Conservation (phyloP, 2,888 invertebrate genomes). For the Ellobium chinense region DNA sequence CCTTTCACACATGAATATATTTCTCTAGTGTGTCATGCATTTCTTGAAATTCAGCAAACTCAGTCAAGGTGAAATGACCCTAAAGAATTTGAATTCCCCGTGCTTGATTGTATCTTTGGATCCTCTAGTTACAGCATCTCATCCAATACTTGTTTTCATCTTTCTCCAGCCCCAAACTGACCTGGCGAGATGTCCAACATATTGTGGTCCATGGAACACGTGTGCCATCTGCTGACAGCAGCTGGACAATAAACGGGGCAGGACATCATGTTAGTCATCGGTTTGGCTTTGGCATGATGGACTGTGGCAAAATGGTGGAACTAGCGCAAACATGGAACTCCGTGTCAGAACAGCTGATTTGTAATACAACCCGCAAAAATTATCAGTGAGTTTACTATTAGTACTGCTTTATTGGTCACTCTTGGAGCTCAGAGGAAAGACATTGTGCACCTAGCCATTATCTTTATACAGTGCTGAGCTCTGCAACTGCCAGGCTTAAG, state of each 20-base stretch:
- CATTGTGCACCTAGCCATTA: too few relatives aligned
- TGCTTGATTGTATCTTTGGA: too few relatives aligned
- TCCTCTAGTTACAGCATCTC: too few relatives aligned
- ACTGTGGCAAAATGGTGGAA: constrained; percentile 76
- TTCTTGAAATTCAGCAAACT: too few relatives aligned
- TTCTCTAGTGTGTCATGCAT: too few relatives aligned
- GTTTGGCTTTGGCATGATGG: constrained; percentile 78
- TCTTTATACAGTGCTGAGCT: too few relatives aligned
- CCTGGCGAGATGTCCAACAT: constrained; percentile 78
- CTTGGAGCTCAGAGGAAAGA: too few relatives aligned
- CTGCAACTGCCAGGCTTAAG: too few relatives aligned
- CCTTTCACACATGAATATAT: too few relatives aligned
- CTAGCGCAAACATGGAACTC: constrained; percentile 72
- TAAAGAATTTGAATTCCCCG: neutral
- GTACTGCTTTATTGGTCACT: too few relatives aligned
- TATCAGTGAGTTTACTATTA: constrained; percentile 59
- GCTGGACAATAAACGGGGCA: constrained; percentile 80
- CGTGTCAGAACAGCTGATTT: constrained; percentile 76
- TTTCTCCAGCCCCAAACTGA: constrained; percentile 68
- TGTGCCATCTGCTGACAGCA: constrained; percentile 78
- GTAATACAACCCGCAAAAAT: constrained; percentile 54
- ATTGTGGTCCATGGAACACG: constrained; percentile 72
- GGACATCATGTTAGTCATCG: constrained; percentile 74
- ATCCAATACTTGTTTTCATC: neutral
- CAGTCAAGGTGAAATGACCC: neutral